These are phyloP conservation scores for Pachypanchax playfairii DNA, from an alignment of 2,113 vertebrate species.

Conservation along the genomic window DNA sequence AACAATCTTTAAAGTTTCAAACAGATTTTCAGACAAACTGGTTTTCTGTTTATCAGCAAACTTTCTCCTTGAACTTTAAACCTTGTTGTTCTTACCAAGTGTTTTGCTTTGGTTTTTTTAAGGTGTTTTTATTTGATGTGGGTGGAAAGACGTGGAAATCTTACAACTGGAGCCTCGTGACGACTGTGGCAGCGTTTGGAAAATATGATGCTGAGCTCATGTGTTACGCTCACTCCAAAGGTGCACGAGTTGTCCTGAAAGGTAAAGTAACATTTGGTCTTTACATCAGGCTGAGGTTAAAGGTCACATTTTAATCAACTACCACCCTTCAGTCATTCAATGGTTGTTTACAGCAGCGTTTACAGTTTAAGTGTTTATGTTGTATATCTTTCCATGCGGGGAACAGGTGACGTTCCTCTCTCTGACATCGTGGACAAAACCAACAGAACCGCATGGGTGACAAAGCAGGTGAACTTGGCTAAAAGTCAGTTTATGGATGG, in stretches of 20 bases:
- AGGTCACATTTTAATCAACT: background rate
- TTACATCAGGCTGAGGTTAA: background rate
- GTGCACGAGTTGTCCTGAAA: slow-evolving; percentile 89
- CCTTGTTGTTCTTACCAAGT: too few species aligned
- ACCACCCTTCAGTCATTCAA: background rate
- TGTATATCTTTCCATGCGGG: background rate
- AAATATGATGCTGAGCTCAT: slow-evolving; percentile 89
- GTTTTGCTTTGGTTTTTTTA: background rate
- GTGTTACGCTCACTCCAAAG: slow-evolving; percentile 91
- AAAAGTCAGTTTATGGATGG: slow-evolving; percentile 95
- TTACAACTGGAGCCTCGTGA: slow-evolving; percentile 93
- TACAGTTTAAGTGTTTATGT: background rate
- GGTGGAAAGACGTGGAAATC: slow-evolving; percentile 87
- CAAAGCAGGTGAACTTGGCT: slow-evolving; percentile 83
- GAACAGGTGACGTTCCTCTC: slow-evolving; percentile 86
- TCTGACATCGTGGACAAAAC: slow-evolving; percentile 81
- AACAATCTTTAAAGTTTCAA: too few species aligned
- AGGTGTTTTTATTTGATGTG: slow-evolving; percentile 94
- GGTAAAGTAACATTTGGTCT: slow-evolving; percentile 69
- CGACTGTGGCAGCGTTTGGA: slow-evolving; percentile 90
- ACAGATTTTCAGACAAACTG: too few species aligned
- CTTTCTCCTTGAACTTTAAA: too few species aligned
- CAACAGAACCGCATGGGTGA: slow-evolving; percentile 89
- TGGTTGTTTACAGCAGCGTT: background rate
- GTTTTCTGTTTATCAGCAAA: too few species aligned